phyloP scores from a whole-genome alignment of 2,113 vertebrate species.

The Crotalus tigris region DNA sequence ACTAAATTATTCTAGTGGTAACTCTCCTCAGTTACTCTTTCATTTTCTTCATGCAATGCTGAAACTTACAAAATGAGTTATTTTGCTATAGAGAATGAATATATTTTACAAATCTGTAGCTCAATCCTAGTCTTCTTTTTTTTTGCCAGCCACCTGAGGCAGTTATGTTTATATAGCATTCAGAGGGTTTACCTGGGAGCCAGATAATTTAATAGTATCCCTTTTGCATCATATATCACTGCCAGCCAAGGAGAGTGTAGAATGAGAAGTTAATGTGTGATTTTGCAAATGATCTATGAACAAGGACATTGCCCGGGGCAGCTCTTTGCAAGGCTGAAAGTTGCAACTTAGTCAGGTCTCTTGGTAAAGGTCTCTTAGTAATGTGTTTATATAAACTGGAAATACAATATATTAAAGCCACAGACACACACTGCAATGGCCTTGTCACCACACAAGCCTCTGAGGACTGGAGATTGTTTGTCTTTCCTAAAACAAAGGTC shows the following conservation, averaged over 20 bases:
- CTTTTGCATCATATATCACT: not conserved
- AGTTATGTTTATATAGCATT: not conserved
- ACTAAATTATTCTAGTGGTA: not conserved
- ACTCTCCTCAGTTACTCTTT: not conserved
- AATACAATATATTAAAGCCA: not conserved
- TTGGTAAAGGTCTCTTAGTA: fast-evolving
- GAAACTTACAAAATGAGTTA: not conserved
- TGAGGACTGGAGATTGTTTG: not conserved
- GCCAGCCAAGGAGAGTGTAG: not conserved
- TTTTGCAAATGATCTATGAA: not conserved
- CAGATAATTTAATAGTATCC: not conserved
- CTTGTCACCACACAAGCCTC: not conserved
- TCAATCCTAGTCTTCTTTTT: not conserved
- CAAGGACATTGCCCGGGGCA: fast-evolving
- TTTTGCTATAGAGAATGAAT: not conserved
- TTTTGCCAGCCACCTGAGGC: not conserved
- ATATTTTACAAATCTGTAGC: not conserved
- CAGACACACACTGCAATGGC: fast-evolving
- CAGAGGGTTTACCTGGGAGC: not conserved
- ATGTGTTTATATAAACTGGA: fast-evolving
- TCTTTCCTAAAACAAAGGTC: not conserved
- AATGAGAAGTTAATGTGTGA: not conserved
- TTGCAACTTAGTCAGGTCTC: not conserved
- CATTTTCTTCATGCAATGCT: not conserved
- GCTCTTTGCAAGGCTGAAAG: not conserved